Evolutionary conservation across 2,113 vertebrate species (phyloP).

Genomic region (Macquaria australasica): DNA sequence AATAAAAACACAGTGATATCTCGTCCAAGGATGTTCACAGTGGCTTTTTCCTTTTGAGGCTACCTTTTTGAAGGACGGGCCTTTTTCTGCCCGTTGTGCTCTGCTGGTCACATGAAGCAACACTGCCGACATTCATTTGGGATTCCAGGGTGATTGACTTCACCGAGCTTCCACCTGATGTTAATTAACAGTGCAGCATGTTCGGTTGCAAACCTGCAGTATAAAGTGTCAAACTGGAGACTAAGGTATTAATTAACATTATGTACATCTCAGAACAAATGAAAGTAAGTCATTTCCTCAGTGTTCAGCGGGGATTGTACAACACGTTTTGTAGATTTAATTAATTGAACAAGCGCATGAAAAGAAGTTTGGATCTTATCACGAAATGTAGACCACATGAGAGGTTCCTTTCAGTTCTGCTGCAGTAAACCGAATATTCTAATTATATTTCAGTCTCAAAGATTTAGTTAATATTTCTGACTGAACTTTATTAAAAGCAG

Average conservation of each 20-base stretch:
- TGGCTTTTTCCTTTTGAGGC: conserved; percentile 5
- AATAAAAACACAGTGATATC: not conserved
- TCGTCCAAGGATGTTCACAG: not conserved
- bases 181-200: conserved; percentile 73
- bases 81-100: conserved; percentile 30
- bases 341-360: conserved; percentile 56
- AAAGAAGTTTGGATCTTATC: conserved; percentile 33
- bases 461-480: conserved; percentile 24
- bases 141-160: conserved; percentile 74
- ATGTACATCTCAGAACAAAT: conserved; percentile 64
- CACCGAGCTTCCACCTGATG: conserved; percentile 59
- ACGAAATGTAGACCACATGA: conserved; percentile 17
- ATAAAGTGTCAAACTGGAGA: conserved; percentile 57
- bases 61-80: conserved; percentile 30
- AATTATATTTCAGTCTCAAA: conserved; percentile 14
- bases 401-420: not conserved
- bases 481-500: conserved; percentile 33
- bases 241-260: conserved; percentile 74
- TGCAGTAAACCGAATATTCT: conserved; percentile 15
- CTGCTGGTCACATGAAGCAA: conserved; percentile 46
- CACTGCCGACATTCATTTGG: conserved; percentile 45
- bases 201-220: conserved; percentile 48
- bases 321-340: conserved; percentile 36
- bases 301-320: conserved; percentile 38
- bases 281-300: conserved; percentile 52